A percentile compares a stretch with the other conserved stretches of the same genome.
phyloP scores from a whole-genome alignment of 2,113 vertebrate species.

The Morone chrysops region DNA sequence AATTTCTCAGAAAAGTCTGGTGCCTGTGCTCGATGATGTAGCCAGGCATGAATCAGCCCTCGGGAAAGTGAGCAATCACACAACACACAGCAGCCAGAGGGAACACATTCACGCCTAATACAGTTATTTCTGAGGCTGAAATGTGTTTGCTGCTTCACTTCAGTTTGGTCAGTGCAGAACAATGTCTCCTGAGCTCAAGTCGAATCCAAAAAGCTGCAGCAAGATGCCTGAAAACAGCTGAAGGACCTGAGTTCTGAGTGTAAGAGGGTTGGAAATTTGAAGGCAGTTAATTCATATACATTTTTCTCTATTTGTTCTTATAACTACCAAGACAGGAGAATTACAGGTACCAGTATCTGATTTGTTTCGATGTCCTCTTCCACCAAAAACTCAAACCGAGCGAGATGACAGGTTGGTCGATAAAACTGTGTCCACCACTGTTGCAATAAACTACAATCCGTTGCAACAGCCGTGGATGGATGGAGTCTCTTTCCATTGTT shows the following conservation, averaged over 20 bases:
- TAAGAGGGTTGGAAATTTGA: too few relatives aligned
- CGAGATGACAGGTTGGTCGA: not conserved
- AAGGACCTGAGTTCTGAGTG: too few relatives aligned
- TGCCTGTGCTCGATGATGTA: not conserved
- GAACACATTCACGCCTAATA: slow-evolving; percentile 11
- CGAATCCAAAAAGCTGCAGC: not conserved
- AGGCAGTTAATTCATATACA: not conserved
- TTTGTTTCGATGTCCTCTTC: not conserved
- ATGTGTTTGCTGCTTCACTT: slow-evolving; percentile 4
- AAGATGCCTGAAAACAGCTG: not conserved
- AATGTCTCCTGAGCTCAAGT: not conserved
- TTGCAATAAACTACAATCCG: slow-evolving; percentile 4
- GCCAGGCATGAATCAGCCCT: not conserved
- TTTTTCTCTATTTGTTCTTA: not conserved
- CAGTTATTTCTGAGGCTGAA: slow-evolving; percentile 2
- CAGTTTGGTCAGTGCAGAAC: slow-evolving; percentile 11
- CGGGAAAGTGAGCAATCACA: not conserved
- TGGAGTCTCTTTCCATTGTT: not conserved
- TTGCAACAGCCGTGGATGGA: not conserved
- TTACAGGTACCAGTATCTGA: not conserved
- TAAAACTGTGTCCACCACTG: not conserved
- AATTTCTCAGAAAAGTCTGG: not conserved
- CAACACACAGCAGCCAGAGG: not conserved
- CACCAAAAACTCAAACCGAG: not conserved
- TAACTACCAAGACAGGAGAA: not conserved